Conservation (phyloP, 2,797 vertebrate genomes). For the Acipenser ruthenus region DNA sequence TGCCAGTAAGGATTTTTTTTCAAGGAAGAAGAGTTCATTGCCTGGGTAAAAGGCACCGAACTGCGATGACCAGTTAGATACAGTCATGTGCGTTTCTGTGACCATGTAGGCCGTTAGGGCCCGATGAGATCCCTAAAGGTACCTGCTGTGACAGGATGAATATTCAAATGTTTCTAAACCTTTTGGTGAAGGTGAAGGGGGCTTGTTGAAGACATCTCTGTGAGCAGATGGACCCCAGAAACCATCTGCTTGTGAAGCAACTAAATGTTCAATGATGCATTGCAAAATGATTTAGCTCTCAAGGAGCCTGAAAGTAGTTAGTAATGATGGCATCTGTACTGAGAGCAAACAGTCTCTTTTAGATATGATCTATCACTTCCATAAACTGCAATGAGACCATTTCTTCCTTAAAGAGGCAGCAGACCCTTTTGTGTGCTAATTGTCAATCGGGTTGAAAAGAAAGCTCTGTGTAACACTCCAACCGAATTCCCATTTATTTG, state of each 20-base stretch:
- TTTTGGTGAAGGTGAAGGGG: slow-evolving; percentile 84
- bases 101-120: slow-evolving; percentile 17
- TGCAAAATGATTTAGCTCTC: slow-evolving; percentile 84
- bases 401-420: slow-evolving; percentile 61
- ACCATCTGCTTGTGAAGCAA: slow-evolving; percentile 84
- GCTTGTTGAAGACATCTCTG: slow-evolving; percentile 82
- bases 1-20: slow-evolving; percentile 2
- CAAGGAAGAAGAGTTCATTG: slow-evolving; percentile 17
- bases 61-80: slow-evolving; percentile 17
- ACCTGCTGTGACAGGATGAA: slow-evolving; percentile 56
- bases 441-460: slow-evolving; percentile 14
- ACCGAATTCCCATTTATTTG: slow-evolving; percentile 12
- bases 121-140: slow-evolving; percentile 30
- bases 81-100: slow-evolving; percentile 12
- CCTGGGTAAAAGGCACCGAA: slow-evolving; percentile 23
- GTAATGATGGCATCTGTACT: slow-evolving; percentile 76
- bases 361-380: slow-evolving; percentile 81
- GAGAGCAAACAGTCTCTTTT: slow-evolving; percentile 80
- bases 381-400: slow-evolving; percentile 34
- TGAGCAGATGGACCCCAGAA: slow-evolving; percentile 84
- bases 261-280: slow-evolving; percentile 84
- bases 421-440: slow-evolving; percentile 14
- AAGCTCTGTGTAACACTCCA: not conserved
- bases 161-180: slow-evolving; percentile 61
- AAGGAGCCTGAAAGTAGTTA: slow-evolving; percentile 82